Base-by-base conservation (phyloP, 2,888 invertebrate species). In the Heliconius charithonia region DNA sequence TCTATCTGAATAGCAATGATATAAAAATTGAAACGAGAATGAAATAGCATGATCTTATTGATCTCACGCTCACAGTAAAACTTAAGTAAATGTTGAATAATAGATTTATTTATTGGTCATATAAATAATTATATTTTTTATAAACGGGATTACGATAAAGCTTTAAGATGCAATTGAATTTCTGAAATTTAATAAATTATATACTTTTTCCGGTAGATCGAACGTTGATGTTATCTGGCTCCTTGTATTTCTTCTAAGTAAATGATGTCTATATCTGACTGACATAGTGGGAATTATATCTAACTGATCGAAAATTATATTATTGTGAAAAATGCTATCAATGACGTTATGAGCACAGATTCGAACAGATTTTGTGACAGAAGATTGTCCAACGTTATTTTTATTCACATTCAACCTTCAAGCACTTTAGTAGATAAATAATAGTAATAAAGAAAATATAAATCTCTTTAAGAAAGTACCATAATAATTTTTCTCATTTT, bases 341-440 rank as follows among this genome's bases (percentile, higher is more conserved):
- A 25, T 67, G 12, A 67, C n/a, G n/a, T n/a, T n/a, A 37, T 37
- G 16, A 25, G n/a, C n/a, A n/a, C n/a, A n/a, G 29, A 22, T 22
- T n/a, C n/a, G 59, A n/a, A 63, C 37, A 67, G 6, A 41, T 37
- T 67, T 67, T 37, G n/a, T 32, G 67, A 37, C 37, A 67, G 67
- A 41, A 67, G n/a, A 22, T 12, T 67, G 67, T 67, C 41, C 22
- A 41, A 41, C 12, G 10, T 37, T 22, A 32, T n/a, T 67, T 41
- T 41, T 37, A 41, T 67, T 41, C 13, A 41, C n/a, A 67, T 67
- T 12, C 37, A 41, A 41, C 37, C 67, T 67, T n/a, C 37, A 67
- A 12, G 13, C 4, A 13, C n/a, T 13, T 65, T 66, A n/a, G 3
- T 56, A 59, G n/a, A n/a, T n/a, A 59, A 59, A 59, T 59, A 59